A percentile compares a stretch with the other conserved stretches of the same genome.
Evolutionary conservation across 2,113 vertebrate species (phyloP).

Genomic region (Lepus europaeus): DNA sequence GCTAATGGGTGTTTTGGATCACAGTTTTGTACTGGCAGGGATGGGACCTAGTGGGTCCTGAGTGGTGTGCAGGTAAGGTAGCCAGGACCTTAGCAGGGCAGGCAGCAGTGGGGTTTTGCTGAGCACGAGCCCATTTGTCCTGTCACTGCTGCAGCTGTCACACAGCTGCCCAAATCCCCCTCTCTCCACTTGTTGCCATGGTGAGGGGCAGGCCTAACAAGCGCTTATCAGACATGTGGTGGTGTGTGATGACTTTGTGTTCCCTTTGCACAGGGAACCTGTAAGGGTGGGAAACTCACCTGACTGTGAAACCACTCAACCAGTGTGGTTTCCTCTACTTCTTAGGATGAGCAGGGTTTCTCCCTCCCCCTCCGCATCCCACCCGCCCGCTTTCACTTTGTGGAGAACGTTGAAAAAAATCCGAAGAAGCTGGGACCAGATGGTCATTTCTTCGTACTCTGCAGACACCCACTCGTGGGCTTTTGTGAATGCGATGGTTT

Average conservation of each 20-base stretch:
- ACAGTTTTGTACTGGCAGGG: not conserved
- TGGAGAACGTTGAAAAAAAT: constrained; percentile 49
- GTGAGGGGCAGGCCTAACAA: constrained; percentile 54
- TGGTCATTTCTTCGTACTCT: constrained; percentile 57
- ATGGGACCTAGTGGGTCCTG: not conserved
- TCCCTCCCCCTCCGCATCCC: constrained; percentile 18
- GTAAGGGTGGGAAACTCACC: not conserved
- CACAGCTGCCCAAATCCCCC: not conserved
- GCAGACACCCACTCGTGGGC: constrained; percentile 13
- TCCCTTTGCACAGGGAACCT: constrained; percentile 14
- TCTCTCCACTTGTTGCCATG: constrained; percentile 62
- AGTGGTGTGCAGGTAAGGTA: not conserved
- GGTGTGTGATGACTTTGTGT: constrained; percentile 3
- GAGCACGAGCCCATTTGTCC: not conserved
- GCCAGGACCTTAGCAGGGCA: not conserved
- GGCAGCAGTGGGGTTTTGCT: not conserved
- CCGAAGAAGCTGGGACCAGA: constrained; percentile 62
- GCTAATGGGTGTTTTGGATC: not conserved
- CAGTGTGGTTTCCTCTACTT: not conserved
- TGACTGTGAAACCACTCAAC: not conserved
- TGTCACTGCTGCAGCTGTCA: not conserved
- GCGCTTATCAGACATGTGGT: constrained; percentile 39
- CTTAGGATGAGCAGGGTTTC: not conserved
- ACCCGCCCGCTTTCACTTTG: not conserved
- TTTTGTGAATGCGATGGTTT: constrained; percentile 72